Evolutionary conservation across 1,140 invertebrate genomes (phyloP).

Genomic region (Centruroides vittatus): DNA sequence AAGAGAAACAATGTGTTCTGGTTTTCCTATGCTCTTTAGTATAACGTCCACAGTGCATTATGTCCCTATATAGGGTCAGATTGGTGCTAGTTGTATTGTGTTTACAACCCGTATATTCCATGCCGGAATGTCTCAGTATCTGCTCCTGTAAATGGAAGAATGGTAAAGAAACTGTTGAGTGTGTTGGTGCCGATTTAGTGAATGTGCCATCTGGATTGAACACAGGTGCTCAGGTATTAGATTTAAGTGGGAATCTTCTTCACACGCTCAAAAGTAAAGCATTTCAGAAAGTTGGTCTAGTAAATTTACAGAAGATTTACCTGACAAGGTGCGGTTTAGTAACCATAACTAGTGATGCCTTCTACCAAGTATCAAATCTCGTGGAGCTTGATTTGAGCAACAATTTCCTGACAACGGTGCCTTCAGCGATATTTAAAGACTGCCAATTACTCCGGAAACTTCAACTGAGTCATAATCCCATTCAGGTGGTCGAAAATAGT

Average conservation of each 20-base stretch:
- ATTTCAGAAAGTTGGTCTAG: conserved; percentile 57
- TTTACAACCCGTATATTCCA: not conserved
- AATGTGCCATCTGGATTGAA: conserved; percentile 67
- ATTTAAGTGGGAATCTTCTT: conserved; percentile 71
- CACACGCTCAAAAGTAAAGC: conserved; percentile 61
- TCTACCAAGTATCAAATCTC: conserved; percentile 20
- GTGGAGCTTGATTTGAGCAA: conserved; percentile 63
- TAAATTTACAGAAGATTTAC: conserved; percentile 74
- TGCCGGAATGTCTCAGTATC: conserved; percentile 44
- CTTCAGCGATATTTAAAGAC: conserved; percentile 49
- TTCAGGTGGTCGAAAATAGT: conserved; percentile 47
- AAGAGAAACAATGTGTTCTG: too few species aligned
- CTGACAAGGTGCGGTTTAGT: conserved; percentile 62
- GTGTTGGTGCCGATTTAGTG: conserved; percentile 59
- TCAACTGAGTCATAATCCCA: conserved; percentile 53
- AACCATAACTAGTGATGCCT: conserved; percentile 52
- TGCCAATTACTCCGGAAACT: conserved; percentile 58
- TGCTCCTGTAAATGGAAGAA: conserved; percentile 84
- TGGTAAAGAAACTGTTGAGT: conserved; percentile 80
- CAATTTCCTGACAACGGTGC: conserved; percentile 48
- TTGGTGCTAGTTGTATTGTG: not conserved
- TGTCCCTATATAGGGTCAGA: conserved; percentile 1
- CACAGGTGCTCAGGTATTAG: conserved; percentile 73
- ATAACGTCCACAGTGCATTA: not conserved
- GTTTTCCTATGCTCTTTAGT: too few species aligned